Evolutionary conservation across 2,888 invertebrate genomes (phyloP).

Genomic region (Thereva unica): DNA sequence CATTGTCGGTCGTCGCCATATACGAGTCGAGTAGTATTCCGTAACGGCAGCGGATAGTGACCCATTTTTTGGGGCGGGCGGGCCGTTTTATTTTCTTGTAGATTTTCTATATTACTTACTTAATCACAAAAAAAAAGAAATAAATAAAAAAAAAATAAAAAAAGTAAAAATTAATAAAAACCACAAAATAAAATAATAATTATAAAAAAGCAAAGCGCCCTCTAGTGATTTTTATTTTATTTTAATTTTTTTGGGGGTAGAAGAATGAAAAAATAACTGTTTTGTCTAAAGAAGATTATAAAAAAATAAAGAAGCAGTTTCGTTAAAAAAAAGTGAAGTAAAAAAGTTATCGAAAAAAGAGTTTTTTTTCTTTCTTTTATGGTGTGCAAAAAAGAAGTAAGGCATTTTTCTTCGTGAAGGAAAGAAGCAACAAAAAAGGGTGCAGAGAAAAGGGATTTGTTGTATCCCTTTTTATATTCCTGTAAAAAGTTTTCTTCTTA

Average conservation of each 20-base stretch:
- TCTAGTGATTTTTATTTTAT: too few relatives aligned
- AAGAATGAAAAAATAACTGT: too few relatives aligned
- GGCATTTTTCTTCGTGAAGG: background rate
- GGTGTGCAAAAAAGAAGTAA: background rate
- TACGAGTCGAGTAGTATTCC: constrained; percentile 41
- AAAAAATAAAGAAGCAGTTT: background rate
- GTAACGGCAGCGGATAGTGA: constrained; percentile 45
- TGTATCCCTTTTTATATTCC: background rate
- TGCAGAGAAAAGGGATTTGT: background rate
- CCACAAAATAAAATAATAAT: background rate
- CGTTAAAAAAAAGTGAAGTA: background rate
- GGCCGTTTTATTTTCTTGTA: constrained; percentile 41
- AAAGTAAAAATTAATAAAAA: background rate
- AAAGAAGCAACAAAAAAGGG: constrained; percentile 7
- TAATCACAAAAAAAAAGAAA: constrained; percentile 8
- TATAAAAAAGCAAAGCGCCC: background rate
- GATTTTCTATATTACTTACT: constrained; percentile 29
- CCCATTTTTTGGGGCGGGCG: constrained; percentile 45
- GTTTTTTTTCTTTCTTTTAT: background rate
- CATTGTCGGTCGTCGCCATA: constrained; percentile 39
- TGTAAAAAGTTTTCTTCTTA: background rate
- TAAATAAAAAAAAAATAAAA: background rate
- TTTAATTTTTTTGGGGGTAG: too few relatives aligned
- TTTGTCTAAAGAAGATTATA: background rate
- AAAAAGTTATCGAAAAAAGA: constrained; percentile 5